Evolutionary conservation across 2,797 vertebrate genomes (phyloP).

Genomic region (Dromococcyx pavoninus): DNA sequence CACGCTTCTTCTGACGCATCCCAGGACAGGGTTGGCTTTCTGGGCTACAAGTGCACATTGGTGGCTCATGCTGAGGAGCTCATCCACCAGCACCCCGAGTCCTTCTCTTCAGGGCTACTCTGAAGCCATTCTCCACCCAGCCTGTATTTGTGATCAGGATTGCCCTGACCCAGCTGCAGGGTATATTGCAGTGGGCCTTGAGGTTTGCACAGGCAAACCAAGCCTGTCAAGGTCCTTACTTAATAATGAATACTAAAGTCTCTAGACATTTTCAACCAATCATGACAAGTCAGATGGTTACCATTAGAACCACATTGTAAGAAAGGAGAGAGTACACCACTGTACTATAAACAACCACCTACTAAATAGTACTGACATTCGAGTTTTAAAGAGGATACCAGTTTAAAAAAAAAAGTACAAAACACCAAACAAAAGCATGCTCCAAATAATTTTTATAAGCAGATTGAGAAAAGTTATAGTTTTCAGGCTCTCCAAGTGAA

Average conservation of each 20-base stretch:
- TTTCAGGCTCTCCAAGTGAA: constrained; percentile 21
- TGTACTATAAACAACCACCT: background rate
- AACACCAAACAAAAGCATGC: background rate
- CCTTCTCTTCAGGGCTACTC: no score
- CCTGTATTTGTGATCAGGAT: no score
- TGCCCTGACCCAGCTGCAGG: no score
- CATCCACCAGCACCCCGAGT: no score
- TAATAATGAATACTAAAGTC: background rate
- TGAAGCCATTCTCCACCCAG: no score
- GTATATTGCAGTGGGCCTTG: no score
- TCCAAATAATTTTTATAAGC: background rate
- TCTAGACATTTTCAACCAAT: background rate
- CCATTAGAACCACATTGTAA: background rate
- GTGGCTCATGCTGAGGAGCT: no score
- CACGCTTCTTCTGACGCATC: no score
- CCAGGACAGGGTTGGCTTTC: no score
- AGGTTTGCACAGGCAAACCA: no score
- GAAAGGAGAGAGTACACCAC: background rate
- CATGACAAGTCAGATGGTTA: background rate
- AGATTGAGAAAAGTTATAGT: background rate
- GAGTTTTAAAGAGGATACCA: background rate
- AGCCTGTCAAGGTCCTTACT: background rate
- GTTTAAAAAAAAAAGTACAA: background rate
- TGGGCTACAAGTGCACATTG: no score
- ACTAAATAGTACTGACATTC: background rate